phyloP scores from a whole-genome alignment of 2,113 vertebrate species.

The Dendrocopos noguchii region DNA sequence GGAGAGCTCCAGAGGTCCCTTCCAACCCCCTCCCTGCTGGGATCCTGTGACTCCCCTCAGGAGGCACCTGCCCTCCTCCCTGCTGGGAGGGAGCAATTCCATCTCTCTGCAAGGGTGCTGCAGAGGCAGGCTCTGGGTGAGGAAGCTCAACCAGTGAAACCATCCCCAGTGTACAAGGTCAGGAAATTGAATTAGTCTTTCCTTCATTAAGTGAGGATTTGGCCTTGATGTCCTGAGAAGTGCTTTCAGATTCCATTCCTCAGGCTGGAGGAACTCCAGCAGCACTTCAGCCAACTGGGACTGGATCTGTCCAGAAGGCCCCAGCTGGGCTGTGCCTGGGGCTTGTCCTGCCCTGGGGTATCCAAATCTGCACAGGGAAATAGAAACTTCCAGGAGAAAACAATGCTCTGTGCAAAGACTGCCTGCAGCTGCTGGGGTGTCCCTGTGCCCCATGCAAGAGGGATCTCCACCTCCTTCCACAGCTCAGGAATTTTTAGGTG shows the following conservation, averaged over 20 bases:
- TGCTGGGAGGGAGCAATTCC: too few species aligned
- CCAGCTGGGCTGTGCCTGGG: fast-evolving
- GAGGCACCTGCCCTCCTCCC: neutral
- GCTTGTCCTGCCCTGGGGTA: neutral
- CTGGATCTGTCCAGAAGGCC: fast-evolving
- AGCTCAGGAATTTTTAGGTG: fast-evolving
- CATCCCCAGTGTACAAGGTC: fast-evolving
- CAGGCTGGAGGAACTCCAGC: fast-evolving
- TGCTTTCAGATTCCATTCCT: neutral
- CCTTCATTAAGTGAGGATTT: neutral
- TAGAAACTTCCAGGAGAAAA: neutral
- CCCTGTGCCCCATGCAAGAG: neutral
- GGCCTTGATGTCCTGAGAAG: neutral
- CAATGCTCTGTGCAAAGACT: neutral
- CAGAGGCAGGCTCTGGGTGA: neutral
- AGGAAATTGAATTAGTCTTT: neutral
- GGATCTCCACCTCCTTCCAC: neutral
- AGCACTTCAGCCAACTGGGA: neutral
- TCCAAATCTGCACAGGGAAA: neutral
- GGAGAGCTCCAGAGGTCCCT: too few species aligned
- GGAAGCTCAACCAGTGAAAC: neutral
- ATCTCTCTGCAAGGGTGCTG: fast-evolving
- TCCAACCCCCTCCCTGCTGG: too few species aligned
- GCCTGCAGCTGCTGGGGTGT: neutral
- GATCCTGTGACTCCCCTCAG: neutral